A percentile compares a stretch with the other conserved stretches of the same genome.
These are phyloP conservation scores for Uria lomvia DNA, from an alignment of 2,113 vertebrate genomes.

Conservation along the genomic window DNA sequence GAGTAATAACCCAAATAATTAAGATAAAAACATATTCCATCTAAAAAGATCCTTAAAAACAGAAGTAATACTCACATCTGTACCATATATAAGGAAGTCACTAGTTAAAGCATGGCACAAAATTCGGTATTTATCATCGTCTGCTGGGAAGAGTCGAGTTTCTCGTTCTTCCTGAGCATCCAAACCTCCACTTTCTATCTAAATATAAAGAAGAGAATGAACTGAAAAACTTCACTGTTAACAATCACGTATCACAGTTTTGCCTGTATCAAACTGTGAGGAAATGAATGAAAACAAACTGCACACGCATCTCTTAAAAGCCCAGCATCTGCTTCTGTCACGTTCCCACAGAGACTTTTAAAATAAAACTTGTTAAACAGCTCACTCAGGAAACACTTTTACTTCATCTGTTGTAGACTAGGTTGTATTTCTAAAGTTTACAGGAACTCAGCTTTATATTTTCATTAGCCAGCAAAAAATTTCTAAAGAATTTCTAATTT, in stretches of 20 bases:
- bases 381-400: background rate
- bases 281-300: background rate
- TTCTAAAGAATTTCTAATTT: background rate
- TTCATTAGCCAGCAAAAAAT: background rate
- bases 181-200: constrained; percentile 89
- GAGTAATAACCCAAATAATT: background rate
- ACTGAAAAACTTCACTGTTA: background rate
- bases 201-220: constrained; percentile 12
- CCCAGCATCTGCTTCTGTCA: background rate
- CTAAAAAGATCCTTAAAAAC: background rate
- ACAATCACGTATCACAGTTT: background rate
- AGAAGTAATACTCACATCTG: constrained; percentile 81
- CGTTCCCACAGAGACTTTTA: background rate
- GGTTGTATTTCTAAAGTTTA: background rate
- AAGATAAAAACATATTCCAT: background rate
- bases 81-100: constrained; percentile 96
- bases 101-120: constrained; percentile 88
- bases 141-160: constrained; percentile 89
- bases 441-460: background rate
- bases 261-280: background rate
- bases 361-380: background rate
- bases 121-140: constrained; percentile 86
- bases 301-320: background rate
- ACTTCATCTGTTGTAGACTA: background rate
- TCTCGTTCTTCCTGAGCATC: constrained; percentile 86